Evolutionary conservation across 2,888 invertebrate species (phyloP).

Genomic region (Autographa gamma): DNA sequence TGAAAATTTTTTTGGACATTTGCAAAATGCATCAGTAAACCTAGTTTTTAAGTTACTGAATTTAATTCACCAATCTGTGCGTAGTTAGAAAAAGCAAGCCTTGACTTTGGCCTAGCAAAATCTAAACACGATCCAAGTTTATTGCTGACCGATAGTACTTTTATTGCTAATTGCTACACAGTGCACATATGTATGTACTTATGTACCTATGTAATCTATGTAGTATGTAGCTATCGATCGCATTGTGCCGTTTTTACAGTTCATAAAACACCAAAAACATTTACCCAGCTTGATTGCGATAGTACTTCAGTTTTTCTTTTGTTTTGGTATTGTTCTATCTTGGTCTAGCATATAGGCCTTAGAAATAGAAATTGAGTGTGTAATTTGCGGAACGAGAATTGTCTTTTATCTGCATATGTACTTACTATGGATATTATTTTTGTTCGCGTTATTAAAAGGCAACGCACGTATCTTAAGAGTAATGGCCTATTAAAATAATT

Average conservation of each 20-base stretch:
- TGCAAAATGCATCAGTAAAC: no score
- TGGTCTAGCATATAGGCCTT: not conserved
- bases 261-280: constrained; percentile 4
- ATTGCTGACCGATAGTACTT: not conserved
- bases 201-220: no score
- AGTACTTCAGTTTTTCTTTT: no score
- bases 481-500: no score
- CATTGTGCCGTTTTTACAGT: not conserved
- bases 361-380: not conserved
- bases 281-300: not conserved
- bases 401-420: not conserved
- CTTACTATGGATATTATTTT: not conserved
- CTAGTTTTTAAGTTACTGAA: no score
- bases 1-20: not conserved
- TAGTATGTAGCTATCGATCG: not conserved
- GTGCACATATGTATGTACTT: not conserved
- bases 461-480: no score
- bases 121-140: not conserved
- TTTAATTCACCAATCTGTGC: no score
- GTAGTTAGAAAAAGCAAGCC: not conserved
- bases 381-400: not conserved
- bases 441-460: not conserved
- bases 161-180: constrained; percentile 2
- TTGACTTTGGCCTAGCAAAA: constrained; percentile 7
- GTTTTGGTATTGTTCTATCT: not conserved